Base-by-base conservation (phyloP, 2,888 invertebrate species). In the Melanargia galathea region DNA sequence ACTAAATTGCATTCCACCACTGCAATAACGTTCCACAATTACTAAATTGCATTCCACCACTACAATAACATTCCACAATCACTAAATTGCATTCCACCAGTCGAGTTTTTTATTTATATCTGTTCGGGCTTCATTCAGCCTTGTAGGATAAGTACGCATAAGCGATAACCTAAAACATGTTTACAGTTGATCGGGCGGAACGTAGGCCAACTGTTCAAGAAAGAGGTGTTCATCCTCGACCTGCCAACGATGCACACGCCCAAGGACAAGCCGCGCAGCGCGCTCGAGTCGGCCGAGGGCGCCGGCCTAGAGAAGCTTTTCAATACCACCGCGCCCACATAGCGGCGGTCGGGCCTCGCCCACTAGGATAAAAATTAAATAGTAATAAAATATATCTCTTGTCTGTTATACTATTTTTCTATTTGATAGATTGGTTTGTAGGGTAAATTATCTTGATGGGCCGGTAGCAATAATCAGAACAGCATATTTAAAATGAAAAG, bases 161-260 rank as follows among this genome's bases (percentile, higher is more conserved):
- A n/a, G n/a, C n/a, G n/a, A n/a, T n/a, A n/a, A n/a, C n/a, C n/a
- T n/a, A n/a, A n/a, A n/a, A n/a, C n/a, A n/a, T 33, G 11, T 11
- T 33, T 90, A 8, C 87, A 96, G 95, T 86, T 97, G 65, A 95
- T 97, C 75, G 97, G 97, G 0, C 93, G 95, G 74, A 97, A 95
- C 88, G 93, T 98, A 26, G 96, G 97, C 26, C 96, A 98, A 82
- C 88, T 96, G 67, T 98, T 98, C 87, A 95, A 96, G 72, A 96
- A 97, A 76, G 96, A 97, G 83, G 95, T 97, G 11, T 95, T 95
- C 85, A 97, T 98, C 72, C 93, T 95, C 68, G 95, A 97, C 86
- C 88, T 98, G 79, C 97, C 97, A 0, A 94, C 94, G 13, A 93
- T 96, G 86, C 79, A 78, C 63, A 73, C 72, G 35, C 71, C 79